Percentiles rank a stretch among this genome's conserved stretches.
These are phyloP conservation scores for Phyllotis vaccarum DNA, from an alignment of 2,797 vertebrate genomes.

Conservation along the genomic window DNA sequence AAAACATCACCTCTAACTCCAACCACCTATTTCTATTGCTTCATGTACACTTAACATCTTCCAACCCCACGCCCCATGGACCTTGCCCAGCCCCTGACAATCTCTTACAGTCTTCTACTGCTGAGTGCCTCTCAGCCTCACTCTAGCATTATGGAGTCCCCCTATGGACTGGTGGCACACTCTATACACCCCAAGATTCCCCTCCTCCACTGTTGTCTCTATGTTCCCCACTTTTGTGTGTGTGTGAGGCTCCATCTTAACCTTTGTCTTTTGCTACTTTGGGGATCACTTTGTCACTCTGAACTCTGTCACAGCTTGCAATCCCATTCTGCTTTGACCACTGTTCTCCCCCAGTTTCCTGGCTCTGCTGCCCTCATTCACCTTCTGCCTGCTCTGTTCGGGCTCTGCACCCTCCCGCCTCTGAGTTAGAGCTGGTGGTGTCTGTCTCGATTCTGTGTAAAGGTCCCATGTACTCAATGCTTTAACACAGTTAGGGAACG, in stretches of 20 bases:
- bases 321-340: background rate
- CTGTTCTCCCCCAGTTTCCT: slow-evolving; percentile 19
- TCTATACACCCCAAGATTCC: background rate
- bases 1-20: background rate
- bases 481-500: background rate
- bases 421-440: background rate
- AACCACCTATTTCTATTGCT: background rate
- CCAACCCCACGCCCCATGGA: background rate
- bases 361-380: background rate
- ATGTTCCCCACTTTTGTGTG: background rate
- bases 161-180: background rate
- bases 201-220: background rate
- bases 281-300: background rate
- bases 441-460: background rate
- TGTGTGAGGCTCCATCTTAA: background rate
- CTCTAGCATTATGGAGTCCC: background rate
- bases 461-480: background rate
- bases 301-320: slow-evolving; percentile 54
- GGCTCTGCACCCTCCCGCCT: background rate
- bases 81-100: background rate
- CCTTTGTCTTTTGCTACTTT: slow-evolving; percentile 47
- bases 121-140: background rate
- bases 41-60: background rate
- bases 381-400: slow-evolving; percentile 11
- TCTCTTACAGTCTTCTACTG: background rate